These are phyloP conservation scores for Strigops habroptila DNA, from an alignment of 2,113 vertebrate genomes.

Conservation along the genomic window DNA sequence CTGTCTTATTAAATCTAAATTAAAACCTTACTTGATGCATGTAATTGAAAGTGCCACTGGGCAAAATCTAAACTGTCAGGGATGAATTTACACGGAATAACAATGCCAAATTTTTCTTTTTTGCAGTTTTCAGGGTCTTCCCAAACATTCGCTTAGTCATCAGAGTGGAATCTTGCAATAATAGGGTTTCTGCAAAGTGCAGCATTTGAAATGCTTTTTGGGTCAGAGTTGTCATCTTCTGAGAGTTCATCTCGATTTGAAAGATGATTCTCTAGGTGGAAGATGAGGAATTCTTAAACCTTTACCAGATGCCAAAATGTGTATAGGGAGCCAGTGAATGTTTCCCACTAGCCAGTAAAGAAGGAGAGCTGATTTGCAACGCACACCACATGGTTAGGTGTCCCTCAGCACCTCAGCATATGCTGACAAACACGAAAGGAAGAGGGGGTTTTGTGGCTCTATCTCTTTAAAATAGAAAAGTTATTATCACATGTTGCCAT, in stretches of 20 bases:
- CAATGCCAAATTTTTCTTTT: slow-evolving; percentile 33
- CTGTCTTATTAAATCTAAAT: slow-evolving; percentile 71
- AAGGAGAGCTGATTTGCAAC: not conserved
- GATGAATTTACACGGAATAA: slow-evolving; percentile 47
- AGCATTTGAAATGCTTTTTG: slow-evolving; percentile 42
- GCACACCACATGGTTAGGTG: not conserved
- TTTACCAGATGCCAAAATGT: slow-evolving; percentile 41
- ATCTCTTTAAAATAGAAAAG: not conserved
- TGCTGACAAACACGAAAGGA: not conserved
- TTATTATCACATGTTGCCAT: not conserved
- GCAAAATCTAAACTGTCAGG: slow-evolving; percentile 61
- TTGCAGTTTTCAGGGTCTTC: slow-evolving; percentile 34
- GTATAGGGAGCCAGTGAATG: not conserved
- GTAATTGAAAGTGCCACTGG: slow-evolving; percentile 68
- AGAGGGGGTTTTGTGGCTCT: not conserved
- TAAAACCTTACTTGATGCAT: slow-evolving; percentile 66
- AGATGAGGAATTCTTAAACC: slow-evolving; percentile 25
- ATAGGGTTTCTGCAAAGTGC: slow-evolving; percentile 26
- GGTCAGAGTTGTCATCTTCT: slow-evolving; percentile 35
- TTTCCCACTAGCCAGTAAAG: not conserved
- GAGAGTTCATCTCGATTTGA: slow-evolving; percentile 36
- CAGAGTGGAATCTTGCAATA: slow-evolving; percentile 41
- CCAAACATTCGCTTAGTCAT: slow-evolving; percentile 40
- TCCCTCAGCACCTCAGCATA: not conserved
- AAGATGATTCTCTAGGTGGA: slow-evolving; percentile 14